These are phyloP conservation scores for Isoperla grammatica DNA, from an alignment of 2,888 invertebrate species.

Conservation along the genomic window DNA sequence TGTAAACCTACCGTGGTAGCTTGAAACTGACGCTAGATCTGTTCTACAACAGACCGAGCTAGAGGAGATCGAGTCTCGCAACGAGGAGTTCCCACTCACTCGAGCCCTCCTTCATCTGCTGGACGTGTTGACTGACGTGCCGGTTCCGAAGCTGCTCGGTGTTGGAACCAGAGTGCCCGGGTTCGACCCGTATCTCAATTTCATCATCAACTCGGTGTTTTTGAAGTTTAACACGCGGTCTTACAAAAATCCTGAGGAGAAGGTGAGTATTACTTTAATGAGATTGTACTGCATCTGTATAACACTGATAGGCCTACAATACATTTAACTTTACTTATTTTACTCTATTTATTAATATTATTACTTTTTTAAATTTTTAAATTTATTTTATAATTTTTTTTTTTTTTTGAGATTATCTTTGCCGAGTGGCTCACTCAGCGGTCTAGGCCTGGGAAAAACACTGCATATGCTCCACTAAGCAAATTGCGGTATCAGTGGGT, in stretches of 20 bases:
- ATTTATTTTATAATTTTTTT: too few species aligned
- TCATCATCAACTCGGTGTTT: conserved; percentile 72
- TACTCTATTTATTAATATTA: not conserved
- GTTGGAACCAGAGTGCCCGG: conserved; percentile 77
- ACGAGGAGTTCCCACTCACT: conserved; percentile 86
- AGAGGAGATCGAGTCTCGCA: conserved; percentile 85
- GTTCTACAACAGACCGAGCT: conserved; percentile 66
- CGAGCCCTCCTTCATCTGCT: conserved; percentile 73
- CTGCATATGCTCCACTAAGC: too few species aligned
- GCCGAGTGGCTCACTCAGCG: too few species aligned
- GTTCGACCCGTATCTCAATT: conserved; percentile 83
- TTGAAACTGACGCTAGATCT: too few species aligned
- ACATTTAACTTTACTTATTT: conserved; percentile 1
- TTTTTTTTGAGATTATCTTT: too few species aligned
- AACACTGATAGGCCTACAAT: too few species aligned
- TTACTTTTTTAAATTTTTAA: not conserved
- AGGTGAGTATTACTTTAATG: conserved; percentile 40
- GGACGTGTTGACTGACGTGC: conserved; percentile 64
- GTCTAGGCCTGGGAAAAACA: too few species aligned
- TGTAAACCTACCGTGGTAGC: too few species aligned
- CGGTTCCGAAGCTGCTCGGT: conserved; percentile 69
- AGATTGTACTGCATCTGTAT: not conserved
- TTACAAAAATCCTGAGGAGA: conserved; percentile 74
- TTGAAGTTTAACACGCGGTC: conserved; percentile 71
- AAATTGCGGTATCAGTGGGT: too few species aligned